Evolutionary conservation across 2,797 vertebrate species (phyloP).

Genomic region (Anguilla megastoma): DNA sequence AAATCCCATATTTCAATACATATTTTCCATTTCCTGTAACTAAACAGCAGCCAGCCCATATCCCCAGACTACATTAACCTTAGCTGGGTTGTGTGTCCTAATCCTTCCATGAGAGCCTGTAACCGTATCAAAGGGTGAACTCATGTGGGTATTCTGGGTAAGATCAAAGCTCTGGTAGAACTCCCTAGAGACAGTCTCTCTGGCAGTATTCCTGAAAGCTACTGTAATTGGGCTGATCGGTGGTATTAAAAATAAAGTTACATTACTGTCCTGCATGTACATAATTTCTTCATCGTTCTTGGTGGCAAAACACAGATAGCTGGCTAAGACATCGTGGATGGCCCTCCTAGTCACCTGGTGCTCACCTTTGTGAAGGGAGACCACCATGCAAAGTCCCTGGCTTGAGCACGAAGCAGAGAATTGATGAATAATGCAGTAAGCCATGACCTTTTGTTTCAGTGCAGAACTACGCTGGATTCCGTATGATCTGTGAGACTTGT

Average conservation of each 20-base stretch:
- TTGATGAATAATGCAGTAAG: conserved; percentile 71
- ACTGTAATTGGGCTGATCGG: conserved; percentile 69
- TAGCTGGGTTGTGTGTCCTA: conserved; percentile 62
- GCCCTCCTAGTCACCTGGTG: conserved; percentile 35
- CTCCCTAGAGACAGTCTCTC: conserved; percentile 67
- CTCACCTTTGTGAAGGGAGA: conserved; percentile 16
- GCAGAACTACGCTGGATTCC: conserved; percentile 55
- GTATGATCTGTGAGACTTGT: conserved; percentile 60
- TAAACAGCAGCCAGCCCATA: conserved; percentile 69
- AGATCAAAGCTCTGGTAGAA: conserved; percentile 70
- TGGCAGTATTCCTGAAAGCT: conserved; percentile 57
- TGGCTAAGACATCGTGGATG: not conserved
- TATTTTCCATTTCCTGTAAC: conserved; percentile 65
- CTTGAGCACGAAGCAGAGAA: conserved; percentile 32
- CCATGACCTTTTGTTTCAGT: conserved; percentile 69
- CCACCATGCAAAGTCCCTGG: conserved; percentile 29
- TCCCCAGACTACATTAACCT: conserved; percentile 67
- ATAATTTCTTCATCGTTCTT: conserved; percentile 60
- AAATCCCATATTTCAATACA: conserved; percentile 67
- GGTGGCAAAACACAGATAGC: not conserved
- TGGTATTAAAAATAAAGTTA: conserved; percentile 59
- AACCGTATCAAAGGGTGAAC: conserved; percentile 66
- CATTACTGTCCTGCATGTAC: conserved; percentile 52
- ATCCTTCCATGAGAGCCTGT: conserved; percentile 70
- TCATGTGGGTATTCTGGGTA: conserved; percentile 63